These are phyloP conservation scores for Neoaliturus tenellus DNA, from an alignment of 2,888 invertebrate genomes.

Conservation along the genomic window DNA sequence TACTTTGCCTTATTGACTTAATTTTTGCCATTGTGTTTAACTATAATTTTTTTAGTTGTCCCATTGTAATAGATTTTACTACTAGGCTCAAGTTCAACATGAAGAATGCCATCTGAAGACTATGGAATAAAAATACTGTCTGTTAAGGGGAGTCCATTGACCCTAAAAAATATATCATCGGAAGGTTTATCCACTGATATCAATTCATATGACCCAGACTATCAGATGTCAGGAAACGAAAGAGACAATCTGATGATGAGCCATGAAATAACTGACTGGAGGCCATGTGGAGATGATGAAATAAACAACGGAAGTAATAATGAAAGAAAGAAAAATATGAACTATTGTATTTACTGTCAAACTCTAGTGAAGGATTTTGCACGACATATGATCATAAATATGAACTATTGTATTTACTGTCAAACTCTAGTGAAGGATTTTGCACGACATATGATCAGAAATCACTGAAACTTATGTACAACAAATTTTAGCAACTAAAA, in stretches of 20 bases:
- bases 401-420: not conserved
- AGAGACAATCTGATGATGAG: not conserved
- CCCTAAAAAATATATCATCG: not conserved
- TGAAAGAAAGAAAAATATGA: not conserved
- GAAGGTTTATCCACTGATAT: not conserved
- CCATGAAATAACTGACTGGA: not conserved
- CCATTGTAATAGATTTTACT: too few species aligned
- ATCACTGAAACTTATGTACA: not conserved
- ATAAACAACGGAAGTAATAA: not conserved
- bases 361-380: not conserved
- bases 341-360: not conserved
- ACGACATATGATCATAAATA: not conserved
- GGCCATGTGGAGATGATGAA: not conserved
- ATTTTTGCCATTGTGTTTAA: too few species aligned
- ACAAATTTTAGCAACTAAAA: constrained; percentile 16
- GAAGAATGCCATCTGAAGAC: too few species aligned
- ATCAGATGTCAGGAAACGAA: not conserved
- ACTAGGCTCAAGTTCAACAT: too few species aligned
- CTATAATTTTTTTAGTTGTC: too few species aligned
- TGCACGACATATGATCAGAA: not conserved
- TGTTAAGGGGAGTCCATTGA: not conserved
- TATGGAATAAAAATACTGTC: too few species aligned
- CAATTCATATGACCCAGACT: not conserved
- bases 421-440: not conserved
- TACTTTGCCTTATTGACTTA: too few species aligned